phyloP scores from a whole-genome alignment of 2,888 invertebrate species.

The Caenorhabditis sp. region DNA sequence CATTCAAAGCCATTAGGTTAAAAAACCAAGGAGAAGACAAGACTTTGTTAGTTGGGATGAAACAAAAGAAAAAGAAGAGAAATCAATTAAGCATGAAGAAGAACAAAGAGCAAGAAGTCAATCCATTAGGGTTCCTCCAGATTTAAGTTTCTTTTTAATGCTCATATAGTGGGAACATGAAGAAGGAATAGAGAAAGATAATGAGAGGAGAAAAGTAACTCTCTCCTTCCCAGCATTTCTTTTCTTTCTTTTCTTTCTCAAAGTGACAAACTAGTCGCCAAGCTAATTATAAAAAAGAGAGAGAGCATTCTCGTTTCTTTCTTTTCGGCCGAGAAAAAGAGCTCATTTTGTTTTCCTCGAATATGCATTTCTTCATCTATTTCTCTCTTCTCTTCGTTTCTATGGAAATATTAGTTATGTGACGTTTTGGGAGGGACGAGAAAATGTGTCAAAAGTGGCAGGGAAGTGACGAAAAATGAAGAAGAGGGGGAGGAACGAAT shows the following conservation, averaged over 20 bases:
- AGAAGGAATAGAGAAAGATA: neutral
- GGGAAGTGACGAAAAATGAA: neutral
- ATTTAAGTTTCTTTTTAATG: too few species aligned
- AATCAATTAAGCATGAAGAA: neutral
- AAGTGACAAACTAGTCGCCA: slow-evolving; percentile 27
- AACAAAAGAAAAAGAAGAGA: neutral
- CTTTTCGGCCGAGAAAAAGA: neutral
- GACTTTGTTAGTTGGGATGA: neutral
- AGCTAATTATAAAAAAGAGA: slow-evolving; percentile 52
- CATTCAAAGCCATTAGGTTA: too few species aligned
- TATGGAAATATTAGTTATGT: slow-evolving; percentile 29
- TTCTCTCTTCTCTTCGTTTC: slow-evolving; percentile 38
- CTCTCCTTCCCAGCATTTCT: slow-evolving; percentile 8
- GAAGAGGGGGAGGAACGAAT: neutral
- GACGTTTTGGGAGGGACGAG: slow-evolving; percentile 1
- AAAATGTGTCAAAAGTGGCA: slow-evolving; percentile 1
- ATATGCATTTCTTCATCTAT: neutral
- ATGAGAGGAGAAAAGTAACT: neutral
- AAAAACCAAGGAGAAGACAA: neutral
- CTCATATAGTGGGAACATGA: neutral
- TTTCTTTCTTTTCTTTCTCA: neutral
- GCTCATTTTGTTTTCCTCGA: neutral
- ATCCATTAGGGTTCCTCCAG: neutral
- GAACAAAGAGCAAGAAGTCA: slow-evolving; percentile 7
- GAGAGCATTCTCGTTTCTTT: slow-evolving; percentile 15